Evolutionary conservation across 2,797 vertebrate genomes (phyloP).

Genomic region (Spinibarbus caldwelli): DNA sequence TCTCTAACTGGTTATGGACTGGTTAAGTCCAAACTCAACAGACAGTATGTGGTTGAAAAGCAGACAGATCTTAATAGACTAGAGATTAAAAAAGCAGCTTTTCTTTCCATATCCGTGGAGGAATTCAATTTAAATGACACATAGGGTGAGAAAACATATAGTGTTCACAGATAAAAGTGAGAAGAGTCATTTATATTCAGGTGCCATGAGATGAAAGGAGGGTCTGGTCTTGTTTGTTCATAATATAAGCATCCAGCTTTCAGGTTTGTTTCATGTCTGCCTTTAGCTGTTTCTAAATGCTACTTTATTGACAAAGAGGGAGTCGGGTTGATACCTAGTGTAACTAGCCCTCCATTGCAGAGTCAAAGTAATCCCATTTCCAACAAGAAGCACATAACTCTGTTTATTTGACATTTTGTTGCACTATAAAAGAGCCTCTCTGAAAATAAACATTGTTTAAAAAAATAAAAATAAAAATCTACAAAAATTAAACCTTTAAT

Average conservation of each 20-base stretch:
- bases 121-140: constrained; percentile 53
- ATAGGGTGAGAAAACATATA: constrained; percentile 54
- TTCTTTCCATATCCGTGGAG: neutral
- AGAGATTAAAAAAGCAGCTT: constrained; percentile 7
- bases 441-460: neutral
- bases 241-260: constrained; percentile 60
- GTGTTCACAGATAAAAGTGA: constrained; percentile 2
- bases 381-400: constrained; percentile 19
- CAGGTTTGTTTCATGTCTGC: constrained; percentile 51
- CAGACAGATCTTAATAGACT: neutral
- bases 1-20: constrained; percentile 17
- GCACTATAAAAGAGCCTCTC: neutral
- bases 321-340: neutral
- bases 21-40: neutral
- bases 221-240: constrained; percentile 63
- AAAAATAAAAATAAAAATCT: no score
- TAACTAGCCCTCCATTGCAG: neutral
- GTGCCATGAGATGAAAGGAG: constrained; percentile 52
- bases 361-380: neutral
- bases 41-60: neutral
- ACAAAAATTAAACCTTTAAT: no score
- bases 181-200: constrained; percentile 58
- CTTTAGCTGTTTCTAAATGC: constrained; percentile 58
- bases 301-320: constrained; percentile 58
- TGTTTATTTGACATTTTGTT: neutral